A percentile compares a stretch with the other conserved stretches of the same genome.
phyloP scores from a whole-genome alignment of 2,888 invertebrate species.

The Leptopilina drosophilae region DNA sequence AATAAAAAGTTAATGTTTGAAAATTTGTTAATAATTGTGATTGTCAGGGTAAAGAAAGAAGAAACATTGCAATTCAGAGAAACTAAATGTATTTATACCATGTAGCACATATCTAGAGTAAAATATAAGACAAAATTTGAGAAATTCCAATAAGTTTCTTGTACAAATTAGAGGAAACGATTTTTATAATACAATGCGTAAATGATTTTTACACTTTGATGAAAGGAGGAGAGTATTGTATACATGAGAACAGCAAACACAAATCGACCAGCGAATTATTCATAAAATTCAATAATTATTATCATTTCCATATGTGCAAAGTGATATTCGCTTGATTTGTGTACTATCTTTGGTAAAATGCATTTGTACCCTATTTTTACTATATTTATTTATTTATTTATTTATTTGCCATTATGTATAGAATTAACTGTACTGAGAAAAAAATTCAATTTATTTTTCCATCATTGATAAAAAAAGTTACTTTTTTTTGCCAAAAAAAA shows the following conservation, averaged over 20 bases:
- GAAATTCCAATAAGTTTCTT: constrained; percentile 20
- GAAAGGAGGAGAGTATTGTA: constrained; percentile 1
- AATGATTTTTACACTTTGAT: constrained; percentile 19
- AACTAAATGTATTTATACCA: constrained; percentile 37
- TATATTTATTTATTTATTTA: too few species aligned
- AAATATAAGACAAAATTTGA: constrained; percentile 24
- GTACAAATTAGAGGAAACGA: constrained; percentile 39
- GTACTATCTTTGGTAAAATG: constrained; percentile 36
- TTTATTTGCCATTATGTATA: too few species aligned
- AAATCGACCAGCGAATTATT: constrained; percentile 22
- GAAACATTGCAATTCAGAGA: background rate
- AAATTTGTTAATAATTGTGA: too few species aligned
- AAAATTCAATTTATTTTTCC: background rate
- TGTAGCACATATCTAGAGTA: constrained; percentile 11
- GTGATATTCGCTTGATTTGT: constrained; percentile 24
- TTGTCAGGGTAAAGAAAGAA: background rate
- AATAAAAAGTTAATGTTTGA: background rate
- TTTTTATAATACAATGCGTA: constrained; percentile 23
- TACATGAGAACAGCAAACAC: background rate
- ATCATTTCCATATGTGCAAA: constrained; percentile 26
- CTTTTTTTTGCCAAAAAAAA: too few species aligned
- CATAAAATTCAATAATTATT: constrained; percentile 19
- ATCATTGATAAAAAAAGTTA: background rate
- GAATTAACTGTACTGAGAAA: background rate
- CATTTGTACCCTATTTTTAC: constrained; percentile 16